Evolutionary conservation across 2,888 invertebrate species (phyloP), one percentile per base, ranked within the genome.

Genomic region (Dendrolimus houi): DNA sequence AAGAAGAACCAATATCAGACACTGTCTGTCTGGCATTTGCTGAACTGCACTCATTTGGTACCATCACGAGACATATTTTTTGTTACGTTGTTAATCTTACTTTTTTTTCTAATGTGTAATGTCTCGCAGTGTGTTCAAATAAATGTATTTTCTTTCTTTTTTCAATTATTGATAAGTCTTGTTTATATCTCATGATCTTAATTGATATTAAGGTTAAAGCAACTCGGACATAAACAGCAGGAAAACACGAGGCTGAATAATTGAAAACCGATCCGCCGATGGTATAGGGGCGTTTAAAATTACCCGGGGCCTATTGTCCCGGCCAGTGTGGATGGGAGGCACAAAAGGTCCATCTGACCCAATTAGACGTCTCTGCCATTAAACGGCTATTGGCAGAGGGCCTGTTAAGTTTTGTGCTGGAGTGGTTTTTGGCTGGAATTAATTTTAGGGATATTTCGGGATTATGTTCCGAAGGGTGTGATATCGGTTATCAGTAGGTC

Each of bases 361-460:
- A 75, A 77, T 75, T 75, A 75, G 70, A 67, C 63, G 63, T 67
- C 66, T 66, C 63, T 64, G 63, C 63, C 62, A 60, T 65, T 68
- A 64, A 62, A 60, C 59, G 55, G 58, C 54, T 56, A 56, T 53
- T 54, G 55, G 57, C 59, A 58, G 57, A 53, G 59, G 59, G 55
- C 59, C 64, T 65, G 62, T 63, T 63, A 55, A 58, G 57, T 61
- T 59, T 62, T 66, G 57, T 60, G 62, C 60, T 60, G 59, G 59
- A 60, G 57, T 58, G 58, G 58, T 41, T 63, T 61, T 56, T 56
- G 56, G 14, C 55, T 55, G 54, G 60, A 62, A 64, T 66, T 62
- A 60, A 64, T 62, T 64, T 57, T 41, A 54, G 10, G 56, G 10
- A 14, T 41, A 54, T 40, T 54, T 29, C 41, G 42, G 53, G 57